A percentile compares a stretch with the other conserved stretches of the same genome.
Evolutionary conservation across 2,888 invertebrate genomes (phyloP).

Genomic region (Ischnus inquisitorius): DNA sequence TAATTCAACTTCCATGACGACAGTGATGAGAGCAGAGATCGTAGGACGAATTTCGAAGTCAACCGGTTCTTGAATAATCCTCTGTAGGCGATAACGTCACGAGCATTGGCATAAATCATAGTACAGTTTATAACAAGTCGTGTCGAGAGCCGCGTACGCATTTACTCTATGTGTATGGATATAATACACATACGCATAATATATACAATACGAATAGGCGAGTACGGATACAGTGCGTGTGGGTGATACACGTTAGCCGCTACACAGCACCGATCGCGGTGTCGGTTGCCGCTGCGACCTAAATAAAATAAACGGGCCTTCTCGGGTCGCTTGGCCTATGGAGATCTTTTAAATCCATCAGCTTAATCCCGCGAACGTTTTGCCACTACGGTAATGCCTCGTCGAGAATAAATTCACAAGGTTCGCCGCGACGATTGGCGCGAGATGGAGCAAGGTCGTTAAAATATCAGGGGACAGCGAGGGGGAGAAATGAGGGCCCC

Average conservation of each 20-base stretch:
- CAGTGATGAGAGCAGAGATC: not conserved
- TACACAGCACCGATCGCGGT: slow-evolving; percentile 33
- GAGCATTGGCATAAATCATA: slow-evolving; percentile 57
- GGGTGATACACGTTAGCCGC: not conserved
- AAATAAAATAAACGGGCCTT: slow-evolving; percentile 71
- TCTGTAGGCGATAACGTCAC: slow-evolving; percentile 49
- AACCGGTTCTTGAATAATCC: slow-evolving; percentile 45
- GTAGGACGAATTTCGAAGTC: slow-evolving; percentile 44
- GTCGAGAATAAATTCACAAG: slow-evolving; percentile 23
- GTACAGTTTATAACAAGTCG: slow-evolving; percentile 44
- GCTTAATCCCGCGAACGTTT: slow-evolving; percentile 54
- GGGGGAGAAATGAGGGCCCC: too few relatives aligned
- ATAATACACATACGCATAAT: not conserved
- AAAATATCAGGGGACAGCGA: not conserved
- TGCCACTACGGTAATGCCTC: slow-evolving; percentile 27
- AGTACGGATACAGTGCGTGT: not conserved
- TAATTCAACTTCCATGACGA: slow-evolving; percentile 8
- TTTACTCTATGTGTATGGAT: not conserved
- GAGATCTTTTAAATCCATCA: slow-evolving; percentile 64
- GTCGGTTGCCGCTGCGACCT: slow-evolving; percentile 62
- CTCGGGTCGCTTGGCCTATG: slow-evolving; percentile 45
- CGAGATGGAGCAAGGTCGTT: slow-evolving; percentile 47
- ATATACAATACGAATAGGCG: not conserved
- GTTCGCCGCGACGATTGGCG: slow-evolving; percentile 3
- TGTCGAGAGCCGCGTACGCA: slow-evolving; percentile 21